Evolutionary conservation across 1,140 invertebrate genomes (phyloP).

Genomic region (Tyrophagus putrescentiae): DNA sequence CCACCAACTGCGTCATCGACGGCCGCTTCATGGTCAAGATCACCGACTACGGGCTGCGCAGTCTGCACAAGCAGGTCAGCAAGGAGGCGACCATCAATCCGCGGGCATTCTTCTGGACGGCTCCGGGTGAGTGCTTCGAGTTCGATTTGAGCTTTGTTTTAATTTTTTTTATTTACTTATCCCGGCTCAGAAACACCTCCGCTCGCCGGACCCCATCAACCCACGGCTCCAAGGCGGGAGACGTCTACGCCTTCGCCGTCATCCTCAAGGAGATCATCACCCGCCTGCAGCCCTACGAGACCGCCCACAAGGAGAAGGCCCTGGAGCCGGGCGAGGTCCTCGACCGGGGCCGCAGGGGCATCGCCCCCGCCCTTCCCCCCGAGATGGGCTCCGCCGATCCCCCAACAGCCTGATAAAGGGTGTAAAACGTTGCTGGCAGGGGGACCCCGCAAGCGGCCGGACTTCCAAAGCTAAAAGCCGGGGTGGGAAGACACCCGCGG

Average conservation of each 20-base stretch:
- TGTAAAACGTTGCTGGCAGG: constrained; percentile 55
- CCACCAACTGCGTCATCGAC: constrained; percentile 51
- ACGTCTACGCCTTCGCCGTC: constrained; percentile 81
- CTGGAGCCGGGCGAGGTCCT: constrained; percentile 24
- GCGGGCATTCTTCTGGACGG: constrained; percentile 78
- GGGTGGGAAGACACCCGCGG: constrained; percentile 27
- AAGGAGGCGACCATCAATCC: constrained; percentile 32
- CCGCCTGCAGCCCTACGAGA: constrained; percentile 66
- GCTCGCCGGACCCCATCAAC: constrained; percentile 44
- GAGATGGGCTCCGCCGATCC: constrained; percentile 26
- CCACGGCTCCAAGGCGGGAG: constrained; percentile 60
- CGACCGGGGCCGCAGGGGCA: constrained; percentile 25
- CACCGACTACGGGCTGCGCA: constrained; percentile 65
- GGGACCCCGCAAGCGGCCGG: constrained; percentile 59
- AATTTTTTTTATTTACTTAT: background rate
- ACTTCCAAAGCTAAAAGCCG: constrained; percentile 53
- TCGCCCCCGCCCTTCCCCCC: constrained; percentile 26
- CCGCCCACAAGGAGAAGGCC: background rate
- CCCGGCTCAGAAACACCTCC: constrained; percentile 47
- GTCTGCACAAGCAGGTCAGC: constrained; percentile 54
- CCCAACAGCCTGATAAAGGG: constrained; percentile 24
- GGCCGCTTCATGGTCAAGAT: constrained; percentile 38
- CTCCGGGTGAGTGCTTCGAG: constrained; percentile 39
- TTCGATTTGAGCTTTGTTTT: background rate
- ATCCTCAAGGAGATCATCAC: constrained; percentile 81